Evolutionary conservation across 2,113 vertebrate genomes (phyloP).

Genomic region (Agelaius tricolor): DNA sequence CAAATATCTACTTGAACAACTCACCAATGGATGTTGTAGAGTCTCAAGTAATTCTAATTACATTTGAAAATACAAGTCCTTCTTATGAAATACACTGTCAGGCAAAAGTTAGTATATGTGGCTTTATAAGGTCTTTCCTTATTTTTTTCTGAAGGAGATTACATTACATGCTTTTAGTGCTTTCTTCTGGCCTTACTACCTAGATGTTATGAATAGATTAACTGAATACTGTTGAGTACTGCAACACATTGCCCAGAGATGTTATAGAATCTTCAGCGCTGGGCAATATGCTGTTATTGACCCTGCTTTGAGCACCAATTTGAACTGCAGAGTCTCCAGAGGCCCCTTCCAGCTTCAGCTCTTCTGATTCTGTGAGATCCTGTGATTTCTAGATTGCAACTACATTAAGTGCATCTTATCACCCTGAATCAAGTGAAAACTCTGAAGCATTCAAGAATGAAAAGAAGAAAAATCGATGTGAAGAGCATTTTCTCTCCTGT

Average conservation of each 20-base stretch:
- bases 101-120: background rate
- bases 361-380: background rate
- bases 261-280: background rate
- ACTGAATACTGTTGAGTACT: background rate
- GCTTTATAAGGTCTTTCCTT: background rate
- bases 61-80: background rate
- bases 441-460: background rate
- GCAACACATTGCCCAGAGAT: background rate
- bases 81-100: background rate
- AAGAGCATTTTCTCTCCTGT: background rate
- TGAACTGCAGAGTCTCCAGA: background rate
- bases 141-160: background rate
- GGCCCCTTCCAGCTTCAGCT: background rate
- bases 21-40: background rate
- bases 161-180: background rate
- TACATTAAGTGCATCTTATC: background rate
- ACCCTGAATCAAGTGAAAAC: background rate
- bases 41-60: background rate
- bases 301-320: background rate
- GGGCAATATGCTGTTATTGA: background rate
- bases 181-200: background rate
- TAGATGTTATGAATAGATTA: background rate
- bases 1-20: background rate
- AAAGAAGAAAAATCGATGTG: background rate
- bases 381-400: background rate